Evolutionary conservation across 2,797 vertebrate genomes (phyloP).

Genomic region (Acanthurus tractus): DNA sequence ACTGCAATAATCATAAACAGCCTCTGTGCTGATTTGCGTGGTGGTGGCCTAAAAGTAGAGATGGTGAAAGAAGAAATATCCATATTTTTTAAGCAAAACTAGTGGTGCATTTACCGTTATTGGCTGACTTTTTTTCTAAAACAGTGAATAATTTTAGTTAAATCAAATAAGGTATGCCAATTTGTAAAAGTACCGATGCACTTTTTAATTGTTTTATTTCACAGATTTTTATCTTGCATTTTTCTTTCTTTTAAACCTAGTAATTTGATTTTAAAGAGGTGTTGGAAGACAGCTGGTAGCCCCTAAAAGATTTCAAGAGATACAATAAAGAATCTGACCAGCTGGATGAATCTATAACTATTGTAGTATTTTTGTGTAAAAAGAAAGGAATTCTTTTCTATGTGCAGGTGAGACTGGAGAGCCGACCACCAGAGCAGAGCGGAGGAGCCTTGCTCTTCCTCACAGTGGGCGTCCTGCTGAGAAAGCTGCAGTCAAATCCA

Average conservation of each 20-base stretch:
- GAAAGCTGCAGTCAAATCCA: conserved; percentile 94
- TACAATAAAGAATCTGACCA: too few relatives aligned
- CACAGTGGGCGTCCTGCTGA: conserved; percentile 94
- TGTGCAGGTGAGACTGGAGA: conserved; percentile 93
- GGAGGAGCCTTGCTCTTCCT: conserved; percentile 96
- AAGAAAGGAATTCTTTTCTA: not conserved
- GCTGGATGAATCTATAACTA: not conserved
- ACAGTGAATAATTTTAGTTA: too few relatives aligned
- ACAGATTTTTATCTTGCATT: not conserved
- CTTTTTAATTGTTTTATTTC: not conserved
- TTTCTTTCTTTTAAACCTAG: not conserved
- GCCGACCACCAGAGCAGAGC: conserved; percentile 89
- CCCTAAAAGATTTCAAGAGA: not conserved
- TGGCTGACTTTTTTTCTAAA: too few relatives aligned
- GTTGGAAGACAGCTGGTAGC: not conserved
- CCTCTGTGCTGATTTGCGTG: too few relatives aligned
- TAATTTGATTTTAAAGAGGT: not conserved
- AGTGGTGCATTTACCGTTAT: too few relatives aligned
- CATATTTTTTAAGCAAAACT: too few relatives aligned
- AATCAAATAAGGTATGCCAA: too few relatives aligned
- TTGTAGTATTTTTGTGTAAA: not conserved
- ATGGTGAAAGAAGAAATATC: too few relatives aligned
- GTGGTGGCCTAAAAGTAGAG: too few relatives aligned
- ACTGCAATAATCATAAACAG: not conserved
- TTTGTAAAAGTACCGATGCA: too few relatives aligned